A percentile compares a stretch with the other conserved stretches of the same genome.
These are phyloP conservation scores for Panthera tigris DNA, from an alignment of 2,113 vertebrate genomes.

Conservation along the genomic window DNA sequence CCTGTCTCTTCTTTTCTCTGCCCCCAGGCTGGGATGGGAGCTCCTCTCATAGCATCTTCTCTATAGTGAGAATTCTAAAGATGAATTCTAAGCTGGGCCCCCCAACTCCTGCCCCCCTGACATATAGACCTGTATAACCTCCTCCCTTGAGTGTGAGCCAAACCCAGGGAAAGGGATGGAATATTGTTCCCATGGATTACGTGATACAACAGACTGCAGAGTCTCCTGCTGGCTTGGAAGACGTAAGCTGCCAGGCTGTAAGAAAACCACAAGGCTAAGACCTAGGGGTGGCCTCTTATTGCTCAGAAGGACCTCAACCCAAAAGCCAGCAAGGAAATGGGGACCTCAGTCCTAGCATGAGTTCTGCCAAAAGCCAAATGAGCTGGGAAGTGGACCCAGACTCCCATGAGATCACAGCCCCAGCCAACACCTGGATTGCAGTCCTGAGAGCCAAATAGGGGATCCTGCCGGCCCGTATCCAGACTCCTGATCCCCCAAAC, in stretches of 20 bases:
- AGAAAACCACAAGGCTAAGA: neutral
- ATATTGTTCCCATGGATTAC: fast-evolving
- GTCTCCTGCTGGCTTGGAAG: neutral
- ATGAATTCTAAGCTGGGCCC: too few relatives aligned
- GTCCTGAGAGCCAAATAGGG: neutral
- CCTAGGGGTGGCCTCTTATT: neutral
- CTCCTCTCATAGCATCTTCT: neutral
- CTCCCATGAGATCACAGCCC: too few relatives aligned
- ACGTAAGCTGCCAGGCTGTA: neutral
- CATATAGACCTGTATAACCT: fast-evolving
- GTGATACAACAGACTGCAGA: neutral
- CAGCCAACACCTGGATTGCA: neutral
- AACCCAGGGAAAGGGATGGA: neutral
- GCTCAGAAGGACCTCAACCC: neutral
- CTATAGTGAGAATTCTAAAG: neutral
- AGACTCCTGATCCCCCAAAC: neutral
- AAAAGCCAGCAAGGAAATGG: neutral
- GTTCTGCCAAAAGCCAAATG: neutral
- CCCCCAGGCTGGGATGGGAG: fast-evolving
- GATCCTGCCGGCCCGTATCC: neutral
- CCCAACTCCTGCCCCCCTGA: neutral
- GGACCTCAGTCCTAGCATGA: neutral
- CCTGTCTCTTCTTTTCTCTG: neutral
- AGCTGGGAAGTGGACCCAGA: neutral
- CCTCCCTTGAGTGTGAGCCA: neutral